Conservation (phyloP, 2,888 invertebrate genomes). For the Alloplasta piceator region DNA sequence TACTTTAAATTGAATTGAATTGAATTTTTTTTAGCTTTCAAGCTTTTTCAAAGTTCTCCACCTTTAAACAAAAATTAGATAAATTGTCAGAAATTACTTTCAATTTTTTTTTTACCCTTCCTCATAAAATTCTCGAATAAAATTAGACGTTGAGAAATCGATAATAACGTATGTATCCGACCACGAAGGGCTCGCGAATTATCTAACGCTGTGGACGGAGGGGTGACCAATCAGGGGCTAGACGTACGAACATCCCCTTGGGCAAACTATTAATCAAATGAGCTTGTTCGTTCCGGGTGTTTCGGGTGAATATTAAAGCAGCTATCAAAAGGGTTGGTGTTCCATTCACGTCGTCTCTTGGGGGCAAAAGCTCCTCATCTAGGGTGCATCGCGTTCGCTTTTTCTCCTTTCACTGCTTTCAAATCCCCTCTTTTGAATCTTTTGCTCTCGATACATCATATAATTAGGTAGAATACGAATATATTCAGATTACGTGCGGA, state of each 20-base stretch:
- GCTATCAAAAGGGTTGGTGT: slow-evolving; percentile 73
- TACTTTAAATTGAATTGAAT: too few relatives aligned
- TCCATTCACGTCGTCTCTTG: slow-evolving; percentile 67
- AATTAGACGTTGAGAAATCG: too few relatives aligned
- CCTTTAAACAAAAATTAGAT: too few relatives aligned
- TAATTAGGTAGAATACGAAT: background rate
- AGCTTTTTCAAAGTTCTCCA: too few relatives aligned
- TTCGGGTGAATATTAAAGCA: slow-evolving; percentile 77
- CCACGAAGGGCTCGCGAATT: slow-evolving; percentile 32
- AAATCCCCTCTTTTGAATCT: too few relatives aligned
- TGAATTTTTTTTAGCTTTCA: too few relatives aligned
- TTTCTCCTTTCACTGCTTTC: slow-evolving; percentile 11
- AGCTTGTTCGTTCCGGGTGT: slow-evolving; percentile 72
- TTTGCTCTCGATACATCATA: too few relatives aligned
- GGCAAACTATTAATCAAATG: slow-evolving; percentile 75
- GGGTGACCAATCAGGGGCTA: slow-evolving; percentile 11
- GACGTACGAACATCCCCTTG: slow-evolving; percentile 43
- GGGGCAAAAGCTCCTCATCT: slow-evolving; percentile 1
- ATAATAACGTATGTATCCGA: too few relatives aligned
- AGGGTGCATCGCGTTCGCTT: slow-evolving; percentile 5
- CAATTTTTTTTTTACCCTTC: too few relatives aligned
- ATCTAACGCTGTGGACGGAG: slow-evolving; percentile 39
- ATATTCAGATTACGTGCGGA: too few relatives aligned
- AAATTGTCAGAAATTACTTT: too few relatives aligned
- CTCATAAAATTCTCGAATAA: too few relatives aligned